Evolutionary conservation across 2,797 vertebrate genomes (phyloP).

Genomic region (Urocyon cinereoargenteus): DNA sequence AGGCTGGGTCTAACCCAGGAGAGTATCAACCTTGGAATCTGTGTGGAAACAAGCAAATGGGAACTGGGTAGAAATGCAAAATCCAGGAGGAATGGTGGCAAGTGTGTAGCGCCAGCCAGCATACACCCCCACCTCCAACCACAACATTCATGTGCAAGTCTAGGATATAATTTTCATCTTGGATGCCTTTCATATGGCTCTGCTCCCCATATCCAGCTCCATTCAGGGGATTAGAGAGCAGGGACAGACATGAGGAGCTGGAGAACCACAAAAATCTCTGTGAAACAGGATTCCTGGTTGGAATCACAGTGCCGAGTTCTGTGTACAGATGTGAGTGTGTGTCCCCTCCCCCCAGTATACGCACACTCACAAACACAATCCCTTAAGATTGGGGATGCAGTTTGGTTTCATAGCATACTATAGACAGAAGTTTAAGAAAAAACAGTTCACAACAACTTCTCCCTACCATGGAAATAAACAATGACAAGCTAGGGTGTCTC

Average conservation of each 20-base stretch:
- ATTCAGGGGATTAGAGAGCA: conserved; percentile 39
- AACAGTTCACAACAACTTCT: not conserved
- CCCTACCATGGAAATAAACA: not conserved
- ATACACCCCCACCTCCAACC: not conserved
- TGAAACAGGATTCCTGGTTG: conserved; percentile 42
- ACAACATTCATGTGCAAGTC: not conserved
- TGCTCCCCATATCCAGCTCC: not conserved
- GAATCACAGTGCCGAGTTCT: not conserved
- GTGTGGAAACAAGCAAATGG: not conserved
- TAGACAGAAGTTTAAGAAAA: not conserved
- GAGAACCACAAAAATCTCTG: conserved; percentile 53
- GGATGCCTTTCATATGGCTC: conserved; percentile 29
- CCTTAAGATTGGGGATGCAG: too few relatives aligned
- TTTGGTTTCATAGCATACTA: not conserved
- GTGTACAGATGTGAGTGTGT: not conserved
- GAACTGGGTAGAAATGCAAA: not conserved
- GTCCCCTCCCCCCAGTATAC: not conserved
- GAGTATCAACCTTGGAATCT: not conserved
- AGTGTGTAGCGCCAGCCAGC: not conserved
- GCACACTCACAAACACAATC: not conserved
- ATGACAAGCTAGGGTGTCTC: not conserved
- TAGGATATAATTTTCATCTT: not conserved
- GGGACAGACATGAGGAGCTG: conserved; percentile 3
- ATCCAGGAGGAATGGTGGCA: not conserved
- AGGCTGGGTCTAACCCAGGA: not conserved